Percentiles rank a stretch among this genome's conserved stretches.
These are phyloP conservation scores for Ashinkailepas kermadecensis DNA, from an alignment of 2,888 invertebrate genomes.

Conservation along the genomic window DNA sequence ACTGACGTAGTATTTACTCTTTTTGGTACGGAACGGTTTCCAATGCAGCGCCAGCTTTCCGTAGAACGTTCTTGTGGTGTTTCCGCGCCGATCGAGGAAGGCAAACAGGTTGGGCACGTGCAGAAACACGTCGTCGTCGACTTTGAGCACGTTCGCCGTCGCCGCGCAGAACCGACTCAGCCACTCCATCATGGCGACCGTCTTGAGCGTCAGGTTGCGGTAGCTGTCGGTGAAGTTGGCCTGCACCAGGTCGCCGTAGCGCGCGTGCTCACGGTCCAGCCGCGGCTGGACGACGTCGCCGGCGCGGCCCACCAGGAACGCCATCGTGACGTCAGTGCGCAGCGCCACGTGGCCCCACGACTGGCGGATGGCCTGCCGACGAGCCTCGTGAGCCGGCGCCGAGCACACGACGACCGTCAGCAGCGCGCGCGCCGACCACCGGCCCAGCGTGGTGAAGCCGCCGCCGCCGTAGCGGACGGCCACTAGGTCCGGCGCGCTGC, in stretches of 20 bases:
- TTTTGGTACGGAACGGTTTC: constrained; percentile 74
- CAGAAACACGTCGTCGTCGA: constrained; percentile 84
- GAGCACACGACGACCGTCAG: constrained; percentile 64
- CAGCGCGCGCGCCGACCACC: constrained; percentile 44
- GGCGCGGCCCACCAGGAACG: constrained; percentile 60
- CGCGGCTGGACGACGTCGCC: constrained; percentile 36
- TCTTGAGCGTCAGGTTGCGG: constrained; percentile 74
- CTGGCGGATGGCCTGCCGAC: constrained; percentile 65
- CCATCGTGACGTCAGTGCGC: constrained; percentile 54
- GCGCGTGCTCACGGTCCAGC: constrained; percentile 53
- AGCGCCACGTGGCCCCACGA: constrained; percentile 69
- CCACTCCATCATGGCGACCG: constrained; percentile 75
- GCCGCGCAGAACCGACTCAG: constrained; percentile 65
- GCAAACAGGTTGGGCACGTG: constrained; percentile 64
- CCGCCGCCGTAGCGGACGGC: no score
- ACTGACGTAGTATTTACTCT: constrained; percentile 82
- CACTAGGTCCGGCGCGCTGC: no score
- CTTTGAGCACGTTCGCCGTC: constrained; percentile 68
- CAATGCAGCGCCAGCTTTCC: constrained; percentile 74
- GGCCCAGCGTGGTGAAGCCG: neutral
- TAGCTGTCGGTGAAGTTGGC: constrained; percentile 68
- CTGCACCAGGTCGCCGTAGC: constrained; percentile 68
- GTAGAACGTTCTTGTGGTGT: constrained; percentile 50
- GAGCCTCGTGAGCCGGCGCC: constrained; percentile 60
- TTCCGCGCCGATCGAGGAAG: constrained; percentile 52